Conservation (phyloP, 23 tunicate species). For the Corella eumyota region DNA sequence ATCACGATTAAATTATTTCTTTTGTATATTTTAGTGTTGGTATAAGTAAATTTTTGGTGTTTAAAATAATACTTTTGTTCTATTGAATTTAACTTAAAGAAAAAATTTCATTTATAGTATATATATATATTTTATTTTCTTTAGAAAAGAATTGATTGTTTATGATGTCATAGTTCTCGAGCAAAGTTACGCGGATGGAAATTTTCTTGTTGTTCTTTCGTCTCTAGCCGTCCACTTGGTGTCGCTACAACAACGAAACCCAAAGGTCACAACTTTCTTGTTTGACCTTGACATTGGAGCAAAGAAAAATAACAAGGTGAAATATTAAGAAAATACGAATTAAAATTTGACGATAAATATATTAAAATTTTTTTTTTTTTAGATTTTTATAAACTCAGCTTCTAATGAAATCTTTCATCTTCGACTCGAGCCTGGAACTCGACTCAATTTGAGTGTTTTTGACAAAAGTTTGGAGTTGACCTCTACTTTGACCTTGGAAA, state of each 20-base stretch:
- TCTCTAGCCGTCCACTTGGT: slow-evolving; percentile 12
- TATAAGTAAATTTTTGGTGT: no score
- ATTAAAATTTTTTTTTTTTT: no score
- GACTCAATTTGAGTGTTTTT: slow-evolving; percentile 8
- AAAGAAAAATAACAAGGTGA: slow-evolving; percentile 1
- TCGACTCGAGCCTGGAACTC: slow-evolving; percentile 16
- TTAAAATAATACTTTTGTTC: no score
- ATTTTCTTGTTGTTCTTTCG: slow-evolving; percentile 34
- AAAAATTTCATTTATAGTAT: background rate
- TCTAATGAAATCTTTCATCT: slow-evolving; percentile 17
- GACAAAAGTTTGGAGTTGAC: slow-evolving; percentile 7
- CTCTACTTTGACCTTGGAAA: slow-evolving; percentile 6
- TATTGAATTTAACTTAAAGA: background rate
- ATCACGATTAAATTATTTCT: no score
- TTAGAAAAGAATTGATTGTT: slow-evolving; percentile 24
- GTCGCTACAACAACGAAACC: slow-evolving; percentile 12
- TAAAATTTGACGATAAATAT: no score
- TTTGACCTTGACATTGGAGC: slow-evolving; percentile 5
- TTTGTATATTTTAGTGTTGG: slow-evolving; percentile 7
- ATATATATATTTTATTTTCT: background rate
- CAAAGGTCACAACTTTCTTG: slow-evolving; percentile 4
- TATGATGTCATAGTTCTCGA: slow-evolving; percentile 33
- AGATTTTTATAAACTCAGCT: no score
- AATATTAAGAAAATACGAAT: no score
- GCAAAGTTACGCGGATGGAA: slow-evolving; percentile 51